Evolutionary conservation across 2,888 invertebrate genomes (phyloP).

Genomic region (Chalcosyrphus nemorum): DNA sequence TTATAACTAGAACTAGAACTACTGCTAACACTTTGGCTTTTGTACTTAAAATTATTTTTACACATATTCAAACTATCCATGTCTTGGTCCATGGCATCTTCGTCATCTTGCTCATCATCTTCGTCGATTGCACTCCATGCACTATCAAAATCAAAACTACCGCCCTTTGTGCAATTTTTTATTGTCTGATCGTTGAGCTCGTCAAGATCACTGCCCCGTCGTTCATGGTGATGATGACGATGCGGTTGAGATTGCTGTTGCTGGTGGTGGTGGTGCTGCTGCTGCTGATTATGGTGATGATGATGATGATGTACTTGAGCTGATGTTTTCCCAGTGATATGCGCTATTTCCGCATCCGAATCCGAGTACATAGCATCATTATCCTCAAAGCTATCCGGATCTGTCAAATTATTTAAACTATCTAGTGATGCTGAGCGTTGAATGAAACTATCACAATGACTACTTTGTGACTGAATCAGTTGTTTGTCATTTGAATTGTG

Average conservation of each 20-base stretch:
- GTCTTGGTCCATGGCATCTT: constrained; percentile 45
- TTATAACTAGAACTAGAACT: constrained; percentile 63
- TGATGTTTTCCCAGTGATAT: constrained; percentile 80
- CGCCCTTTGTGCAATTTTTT: constrained; percentile 78
- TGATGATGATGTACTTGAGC: constrained; percentile 79
- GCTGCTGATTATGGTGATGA: constrained; percentile 71
- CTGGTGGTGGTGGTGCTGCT: constrained; percentile 69
- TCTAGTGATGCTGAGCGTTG: constrained; percentile 84
- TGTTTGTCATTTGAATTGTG: constrained; percentile 48
- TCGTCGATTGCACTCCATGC: constrained; percentile 79
- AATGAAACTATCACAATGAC: constrained; percentile 63
- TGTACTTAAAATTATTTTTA: constrained; percentile 68
- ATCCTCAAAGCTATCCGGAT: constrained; percentile 85
- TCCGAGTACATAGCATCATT: constrained; percentile 84
- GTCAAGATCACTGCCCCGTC: constrained; percentile 79
- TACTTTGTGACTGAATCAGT: constrained; percentile 49
- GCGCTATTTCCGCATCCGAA: constrained; percentile 86
- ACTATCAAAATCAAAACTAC: constrained; percentile 77
- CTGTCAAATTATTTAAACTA: constrained; percentile 87
- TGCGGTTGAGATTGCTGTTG: constrained; percentile 65
- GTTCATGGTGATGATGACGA: constrained; percentile 50
- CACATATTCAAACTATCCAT: constrained; percentile 50
- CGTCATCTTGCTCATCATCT: constrained; percentile 76
- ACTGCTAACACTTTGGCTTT: constrained; percentile 66
- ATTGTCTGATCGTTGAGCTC: constrained; percentile 80